These are phyloP conservation scores for Heterotis niloticus DNA, from an alignment of 2,113 vertebrate species.

Conservation along the genomic window DNA sequence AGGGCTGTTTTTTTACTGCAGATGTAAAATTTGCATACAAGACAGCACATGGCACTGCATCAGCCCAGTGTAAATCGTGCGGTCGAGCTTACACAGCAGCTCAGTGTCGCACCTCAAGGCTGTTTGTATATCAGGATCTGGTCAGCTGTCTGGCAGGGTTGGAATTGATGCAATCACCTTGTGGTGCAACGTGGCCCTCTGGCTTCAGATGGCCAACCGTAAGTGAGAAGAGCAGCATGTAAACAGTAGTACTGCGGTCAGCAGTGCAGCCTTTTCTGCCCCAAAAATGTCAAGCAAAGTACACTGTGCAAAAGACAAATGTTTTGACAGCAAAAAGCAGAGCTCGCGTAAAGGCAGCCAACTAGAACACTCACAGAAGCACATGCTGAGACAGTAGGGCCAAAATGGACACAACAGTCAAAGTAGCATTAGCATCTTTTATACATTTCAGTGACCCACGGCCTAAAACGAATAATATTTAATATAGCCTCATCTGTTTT, in stretches of 20 bases:
- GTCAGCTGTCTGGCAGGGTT: slow-evolving; percentile 24
- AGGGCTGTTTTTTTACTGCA: not conserved
- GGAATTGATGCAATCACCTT: slow-evolving; percentile 65
- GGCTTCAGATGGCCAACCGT: slow-evolving; percentile 59
- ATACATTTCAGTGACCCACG: not conserved
- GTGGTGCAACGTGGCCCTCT: slow-evolving; percentile 54
- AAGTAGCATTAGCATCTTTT: not conserved
- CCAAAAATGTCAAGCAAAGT: slow-evolving; percentile 53
- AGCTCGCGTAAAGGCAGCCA: slow-evolving; percentile 9
- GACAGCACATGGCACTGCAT: slow-evolving; percentile 32
- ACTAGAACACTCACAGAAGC: not conserved
- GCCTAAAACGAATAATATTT: not conserved
- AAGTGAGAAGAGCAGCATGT: slow-evolving; percentile 59
- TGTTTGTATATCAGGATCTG: slow-evolving; percentile 46
- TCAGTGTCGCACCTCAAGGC: slow-evolving; percentile 57
- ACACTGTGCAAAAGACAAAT: slow-evolving; percentile 29
- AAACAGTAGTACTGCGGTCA: slow-evolving; percentile 58
- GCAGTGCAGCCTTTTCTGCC: slow-evolving; percentile 51
- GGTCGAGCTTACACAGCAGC: slow-evolving; percentile 54
- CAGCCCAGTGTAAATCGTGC: slow-evolving; percentile 39
- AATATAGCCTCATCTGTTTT: not conserved
- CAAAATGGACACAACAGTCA: not conserved
- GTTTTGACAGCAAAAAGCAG: slow-evolving; percentile 13
- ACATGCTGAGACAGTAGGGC: not conserved
- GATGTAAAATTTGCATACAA: not conserved